Evolutionary conservation across 1,140 invertebrate species (phyloP), one percentile per base, ranked within the genome.

Genomic region (Meloidogyne floridensis): DNA sequence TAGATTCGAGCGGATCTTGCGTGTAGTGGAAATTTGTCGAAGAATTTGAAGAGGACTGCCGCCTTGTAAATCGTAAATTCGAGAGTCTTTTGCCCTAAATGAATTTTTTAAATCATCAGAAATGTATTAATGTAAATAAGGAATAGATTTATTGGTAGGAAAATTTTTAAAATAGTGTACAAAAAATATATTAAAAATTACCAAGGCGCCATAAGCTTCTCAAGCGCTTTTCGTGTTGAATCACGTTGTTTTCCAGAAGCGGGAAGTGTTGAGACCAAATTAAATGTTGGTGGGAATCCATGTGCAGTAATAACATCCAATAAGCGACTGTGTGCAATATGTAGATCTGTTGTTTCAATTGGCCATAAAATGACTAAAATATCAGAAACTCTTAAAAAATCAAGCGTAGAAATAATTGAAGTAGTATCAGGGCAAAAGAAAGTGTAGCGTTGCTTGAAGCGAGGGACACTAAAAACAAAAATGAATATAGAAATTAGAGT

Each of bases 221-320:
- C 72, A 59, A 86, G 56, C n/a, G 32, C 32, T 78, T 87, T 87
- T 13, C 86, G 84, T 32, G 72, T 51, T 71, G 78, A 54, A n/a
- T 87, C 86, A 71, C 86, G 83, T 72, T 86, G 86, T 54, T 87
- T 86, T 6, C 86, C 84, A 69, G 83, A 80, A 20, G 75, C 18
- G 18, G 85, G 86, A 15, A 86, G 54, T 7, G 85, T 84, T 11
- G 43, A 51, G 53, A 83, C 74, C 13, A 83, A 54, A 72, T 86
- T 79, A 11, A 86, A 15, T 3, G 81, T 32, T 3, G 76, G 32
- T 3, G 85, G 84, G 11, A 77, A 47, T 20, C 86, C 85, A 47
- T 86, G 86, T 8, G 86, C 84, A 32, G 84, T 11, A 32, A 81
- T 51, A 32, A 71, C 79, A 20, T 54, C 70, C 47, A 81, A 43